Base-by-base conservation (phyloP, 2,888 invertebrate species). In the Gryllus longicercus region DNA sequence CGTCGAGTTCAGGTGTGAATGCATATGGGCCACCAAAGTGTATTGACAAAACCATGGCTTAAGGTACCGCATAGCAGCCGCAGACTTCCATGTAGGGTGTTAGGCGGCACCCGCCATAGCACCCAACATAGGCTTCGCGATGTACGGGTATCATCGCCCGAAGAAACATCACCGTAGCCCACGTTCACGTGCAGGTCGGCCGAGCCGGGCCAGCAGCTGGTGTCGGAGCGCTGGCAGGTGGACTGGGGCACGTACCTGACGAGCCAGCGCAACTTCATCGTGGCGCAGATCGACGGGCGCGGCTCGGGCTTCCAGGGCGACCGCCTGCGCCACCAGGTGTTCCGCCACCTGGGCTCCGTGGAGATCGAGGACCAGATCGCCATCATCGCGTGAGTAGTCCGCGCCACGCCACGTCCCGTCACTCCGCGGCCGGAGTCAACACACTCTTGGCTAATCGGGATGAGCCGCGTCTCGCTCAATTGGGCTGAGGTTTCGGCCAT, bases 241-340 rank as follows among this genome's bases (percentile, higher is more conserved):
- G 93, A 93, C 81, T 96, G 96, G 95, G 92, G 94, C 79, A 94
- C 95, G 89, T 96, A 96, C 87, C 88, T 97, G 79, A 92, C 94
- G 4, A 93, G 95, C 79, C 92, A 93, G 21, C 91, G 94, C 83
- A 94, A 94, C 86, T 94, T 95, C 85, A 93, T 97, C 82, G 94
- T 96, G 51, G 96, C 95, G 0, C 92, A 94, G 86, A 95, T 97
- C 79, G 97, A 98, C 87, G 97, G 95, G 0, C 89, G 97, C 63
- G 97, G 97, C 11, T 93, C 95, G 2, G 95, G 94, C 0, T 94
- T 91, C 83, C 92, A 96, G 87, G 96, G 97, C 1, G 94, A 95
- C 85, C 89, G 91, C 79, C 87, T 93, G 82, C 88, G 93, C 83
- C 92, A 93, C 16, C 92, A 93, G 86, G 90, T 95, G 50, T 94